Evolutionary conservation across 1,140 invertebrate species (phyloP).

Genomic region (Drosophila melanica): DNA sequence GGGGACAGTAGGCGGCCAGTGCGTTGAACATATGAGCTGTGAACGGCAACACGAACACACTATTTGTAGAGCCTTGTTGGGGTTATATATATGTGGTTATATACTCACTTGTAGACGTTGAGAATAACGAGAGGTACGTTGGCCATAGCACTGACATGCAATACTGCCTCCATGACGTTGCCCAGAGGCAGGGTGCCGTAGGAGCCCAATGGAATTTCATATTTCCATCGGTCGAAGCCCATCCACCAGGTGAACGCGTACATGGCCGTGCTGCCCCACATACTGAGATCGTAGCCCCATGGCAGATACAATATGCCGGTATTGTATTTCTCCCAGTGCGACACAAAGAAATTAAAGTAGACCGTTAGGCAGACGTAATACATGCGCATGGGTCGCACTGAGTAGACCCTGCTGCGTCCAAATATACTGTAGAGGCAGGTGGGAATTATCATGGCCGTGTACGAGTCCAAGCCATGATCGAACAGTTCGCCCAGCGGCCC

Average conservation of each 20-base stretch:
- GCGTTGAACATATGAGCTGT: constrained; percentile 89
- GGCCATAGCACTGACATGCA: constrained; percentile 93
- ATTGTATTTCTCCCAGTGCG: constrained; percentile 99
- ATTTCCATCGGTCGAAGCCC: constrained; percentile 93
- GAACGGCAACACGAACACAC: constrained; percentile 50
- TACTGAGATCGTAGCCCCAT: constrained; percentile 98
- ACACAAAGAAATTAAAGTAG: constrained; percentile 95
- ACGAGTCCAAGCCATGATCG: constrained; percentile 99
- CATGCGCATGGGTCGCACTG: constrained; percentile 89
- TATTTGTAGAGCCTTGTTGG: background rate
- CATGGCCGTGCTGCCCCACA: constrained; percentile 86
- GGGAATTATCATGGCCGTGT: constrained; percentile 96
- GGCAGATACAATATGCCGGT: constrained; percentile 97
- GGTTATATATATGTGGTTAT: too few relatives aligned
- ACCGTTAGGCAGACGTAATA: constrained; percentile 95
- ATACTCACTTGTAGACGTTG: constrained; percentile 94
- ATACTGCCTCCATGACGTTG: constrained; percentile 91
- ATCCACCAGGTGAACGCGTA: constrained; percentile 85
- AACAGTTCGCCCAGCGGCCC: constrained; percentile 98
- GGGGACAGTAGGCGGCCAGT: constrained; percentile 93
- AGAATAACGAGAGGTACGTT: constrained; percentile 94
- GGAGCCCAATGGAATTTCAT: constrained; percentile 87
- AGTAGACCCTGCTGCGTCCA: constrained; percentile 89
- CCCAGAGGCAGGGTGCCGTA: constrained; percentile 87
- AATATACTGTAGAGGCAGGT: constrained; percentile 96